Conservation (phyloP, 1,140 invertebrate genomes). For the Neodiprion virginianus region DNA sequence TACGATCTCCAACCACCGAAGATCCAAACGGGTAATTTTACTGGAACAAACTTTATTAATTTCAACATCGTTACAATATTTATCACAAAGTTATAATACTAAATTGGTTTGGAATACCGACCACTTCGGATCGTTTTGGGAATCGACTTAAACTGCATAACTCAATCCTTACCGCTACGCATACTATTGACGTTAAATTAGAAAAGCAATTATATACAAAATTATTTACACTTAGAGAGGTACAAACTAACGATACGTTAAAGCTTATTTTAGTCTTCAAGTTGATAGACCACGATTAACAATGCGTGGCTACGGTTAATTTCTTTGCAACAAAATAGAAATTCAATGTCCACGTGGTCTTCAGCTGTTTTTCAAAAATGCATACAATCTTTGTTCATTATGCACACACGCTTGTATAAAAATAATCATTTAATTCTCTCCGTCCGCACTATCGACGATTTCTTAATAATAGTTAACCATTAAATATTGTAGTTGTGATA, state of each 20-base stretch:
- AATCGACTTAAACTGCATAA: slow-evolving; percentile 11
- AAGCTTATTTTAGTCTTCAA: not conserved
- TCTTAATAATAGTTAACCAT: not conserved
- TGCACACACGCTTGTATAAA: not conserved
- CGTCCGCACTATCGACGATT: not conserved
- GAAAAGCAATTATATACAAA: slow-evolving; percentile 40
- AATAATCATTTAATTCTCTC: not conserved
- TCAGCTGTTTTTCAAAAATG: no score
- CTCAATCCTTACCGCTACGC: not conserved
- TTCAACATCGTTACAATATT: slow-evolving; percentile 39
- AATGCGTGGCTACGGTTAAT: no score
- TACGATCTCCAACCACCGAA: no score
- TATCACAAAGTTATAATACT: slow-evolving; percentile 53
- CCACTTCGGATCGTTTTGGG: slow-evolving; percentile 21
- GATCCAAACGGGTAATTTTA: no score
- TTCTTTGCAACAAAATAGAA: no score
- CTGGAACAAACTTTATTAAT: slow-evolving; percentile 2
- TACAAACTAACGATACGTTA: slow-evolving; percentile 7
- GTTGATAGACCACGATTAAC: not conserved
- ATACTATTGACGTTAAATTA: slow-evolving; percentile 33
- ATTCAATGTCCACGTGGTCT: no score
- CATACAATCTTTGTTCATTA: not conserved
- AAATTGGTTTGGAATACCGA: slow-evolving; percentile 37
- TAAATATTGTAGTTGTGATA: not conserved
- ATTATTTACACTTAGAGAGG: slow-evolving; percentile 36